Evolutionary conservation across 2,888 invertebrate genomes (phyloP).

Genomic region (Drosophila paranaensis): DNA sequence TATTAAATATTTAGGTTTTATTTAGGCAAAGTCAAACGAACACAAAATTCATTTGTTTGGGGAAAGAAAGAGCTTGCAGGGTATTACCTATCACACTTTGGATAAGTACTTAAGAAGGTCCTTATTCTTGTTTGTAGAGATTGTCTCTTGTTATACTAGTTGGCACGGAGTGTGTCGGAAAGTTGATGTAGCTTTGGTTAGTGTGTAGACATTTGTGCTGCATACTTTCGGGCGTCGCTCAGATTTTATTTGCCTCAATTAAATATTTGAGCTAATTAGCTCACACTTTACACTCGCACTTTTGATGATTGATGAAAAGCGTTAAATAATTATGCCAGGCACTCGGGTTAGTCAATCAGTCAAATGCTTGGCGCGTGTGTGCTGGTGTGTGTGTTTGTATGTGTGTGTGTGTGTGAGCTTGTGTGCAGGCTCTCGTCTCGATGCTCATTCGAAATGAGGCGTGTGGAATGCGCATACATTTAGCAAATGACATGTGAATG

Average conservation of each 20-base stretch:
- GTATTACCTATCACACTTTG: too few species aligned
- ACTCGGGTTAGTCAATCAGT: conserved; percentile 21
- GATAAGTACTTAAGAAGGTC: too few species aligned
- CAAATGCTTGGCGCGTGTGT: not conserved
- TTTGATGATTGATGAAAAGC: conserved; percentile 66
- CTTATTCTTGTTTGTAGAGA: too few species aligned
- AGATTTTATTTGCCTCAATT: conserved; percentile 74
- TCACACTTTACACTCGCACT: conserved; percentile 62
- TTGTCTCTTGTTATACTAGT: too few species aligned
- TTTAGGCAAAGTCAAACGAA: too few species aligned
- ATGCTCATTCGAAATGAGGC: conserved; percentile 32
- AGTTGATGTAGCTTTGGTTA: not conserved
- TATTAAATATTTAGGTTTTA: too few species aligned
- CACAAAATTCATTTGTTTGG: too few species aligned
- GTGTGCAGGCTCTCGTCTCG: not conserved
- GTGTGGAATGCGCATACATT: conserved; percentile 36
- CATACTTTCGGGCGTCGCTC: conserved; percentile 49
- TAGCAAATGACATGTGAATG: conserved; percentile 42
- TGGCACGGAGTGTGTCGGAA: not conserved
- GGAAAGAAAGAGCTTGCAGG: too few species aligned
- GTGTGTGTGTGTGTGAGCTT: not conserved
- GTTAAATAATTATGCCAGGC: conserved; percentile 68
- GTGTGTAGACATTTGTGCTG: conserved; percentile 21
- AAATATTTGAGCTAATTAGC: conserved; percentile 78
- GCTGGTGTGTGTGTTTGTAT: not conserved